A percentile compares a stretch with the other conserved stretches of the same genome.
Conservation (phyloP, 2,888 invertebrate species). For the Dascillus cervinus region DNA sequence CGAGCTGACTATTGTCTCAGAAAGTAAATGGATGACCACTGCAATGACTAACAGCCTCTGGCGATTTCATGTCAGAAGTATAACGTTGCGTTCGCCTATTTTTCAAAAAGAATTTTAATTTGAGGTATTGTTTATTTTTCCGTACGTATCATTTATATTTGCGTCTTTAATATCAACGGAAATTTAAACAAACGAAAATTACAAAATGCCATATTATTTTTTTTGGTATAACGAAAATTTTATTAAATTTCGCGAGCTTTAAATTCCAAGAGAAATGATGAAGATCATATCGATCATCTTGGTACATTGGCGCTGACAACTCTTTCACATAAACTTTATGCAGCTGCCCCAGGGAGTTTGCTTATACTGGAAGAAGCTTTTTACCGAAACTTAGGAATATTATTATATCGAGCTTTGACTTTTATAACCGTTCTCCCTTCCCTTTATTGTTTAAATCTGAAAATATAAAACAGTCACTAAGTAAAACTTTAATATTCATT, state of each 20-base stretch:
- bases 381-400: constrained; percentile 36
- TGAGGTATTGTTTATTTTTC: constrained; percentile 2
- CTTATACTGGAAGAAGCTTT: constrained; percentile 35
- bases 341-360: constrained; percentile 35
- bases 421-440: too few species aligned
- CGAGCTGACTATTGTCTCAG: constrained; percentile 4
- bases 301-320: constrained; percentile 38
- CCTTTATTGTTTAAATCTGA: constrained; percentile 28
- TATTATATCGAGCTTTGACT: constrained; percentile 34
- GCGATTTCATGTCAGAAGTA: constrained; percentile 1
- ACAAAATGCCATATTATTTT: constrained; percentile 3
- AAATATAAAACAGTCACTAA: constrained; percentile 12
- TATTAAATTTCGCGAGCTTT: constrained; percentile 9
- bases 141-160: too few species aligned
- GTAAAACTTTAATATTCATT: neutral
- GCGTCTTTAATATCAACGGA: too few species aligned
- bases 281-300: constrained; percentile 34
- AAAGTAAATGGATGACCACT: constrained; percentile 3
- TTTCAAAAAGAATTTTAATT: neutral
- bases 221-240: too few species aligned
- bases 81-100: neutral
- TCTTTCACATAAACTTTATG: constrained; percentile 39
- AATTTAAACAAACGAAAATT: too few species aligned
- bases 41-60: constrained; percentile 2
- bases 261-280: constrained; percentile 8